Percentiles rank a stretch among this genome's conserved stretches.
phyloP scores from a whole-genome alignment of 2,797 vertebrate genomes.

The Pipistrellus nathusii region DNA sequence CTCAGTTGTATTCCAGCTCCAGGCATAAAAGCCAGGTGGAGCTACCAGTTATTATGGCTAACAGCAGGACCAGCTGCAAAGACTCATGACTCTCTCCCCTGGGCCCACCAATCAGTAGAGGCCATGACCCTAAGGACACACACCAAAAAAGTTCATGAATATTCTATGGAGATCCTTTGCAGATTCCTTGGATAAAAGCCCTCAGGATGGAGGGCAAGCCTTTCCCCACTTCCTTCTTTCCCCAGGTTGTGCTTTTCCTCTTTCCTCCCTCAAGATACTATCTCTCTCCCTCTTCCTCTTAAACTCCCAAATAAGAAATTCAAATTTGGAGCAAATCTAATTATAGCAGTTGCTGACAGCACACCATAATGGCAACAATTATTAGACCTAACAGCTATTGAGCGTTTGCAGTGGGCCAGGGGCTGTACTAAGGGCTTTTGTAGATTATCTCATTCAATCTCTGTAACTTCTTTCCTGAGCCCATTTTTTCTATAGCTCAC shows the following conservation, averaged over 20 bases:
- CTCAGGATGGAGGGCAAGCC: not conserved
- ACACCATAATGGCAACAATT: no score
- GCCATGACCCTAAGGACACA: not conserved
- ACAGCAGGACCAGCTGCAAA: not conserved
- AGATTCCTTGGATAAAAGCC: not conserved
- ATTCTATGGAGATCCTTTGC: not conserved
- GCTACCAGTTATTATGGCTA: not conserved
- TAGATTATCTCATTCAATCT: no score
- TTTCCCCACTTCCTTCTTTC: not conserved
- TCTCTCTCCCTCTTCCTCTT: not conserved
- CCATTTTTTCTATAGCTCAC: not conserved
- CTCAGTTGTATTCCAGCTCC: not conserved
- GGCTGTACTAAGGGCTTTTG: no score
- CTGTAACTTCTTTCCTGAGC: not conserved
- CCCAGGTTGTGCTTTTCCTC: not conserved
- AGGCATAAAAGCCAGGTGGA: not conserved
- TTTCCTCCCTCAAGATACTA: not conserved
- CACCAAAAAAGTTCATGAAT: not conserved
- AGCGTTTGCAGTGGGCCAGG: no score
- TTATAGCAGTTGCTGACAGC: no score
- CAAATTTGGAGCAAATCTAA: no score
- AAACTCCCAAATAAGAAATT: no score
- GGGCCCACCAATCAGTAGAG: not conserved
- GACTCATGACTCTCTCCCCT: not conserved
- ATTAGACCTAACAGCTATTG: no score